Percentiles rank a stretch among this genome's conserved stretches.
phyloP scores from a whole-genome alignment of 2,113 vertebrate genomes.

The Corythornis madagascariensis region DNA sequence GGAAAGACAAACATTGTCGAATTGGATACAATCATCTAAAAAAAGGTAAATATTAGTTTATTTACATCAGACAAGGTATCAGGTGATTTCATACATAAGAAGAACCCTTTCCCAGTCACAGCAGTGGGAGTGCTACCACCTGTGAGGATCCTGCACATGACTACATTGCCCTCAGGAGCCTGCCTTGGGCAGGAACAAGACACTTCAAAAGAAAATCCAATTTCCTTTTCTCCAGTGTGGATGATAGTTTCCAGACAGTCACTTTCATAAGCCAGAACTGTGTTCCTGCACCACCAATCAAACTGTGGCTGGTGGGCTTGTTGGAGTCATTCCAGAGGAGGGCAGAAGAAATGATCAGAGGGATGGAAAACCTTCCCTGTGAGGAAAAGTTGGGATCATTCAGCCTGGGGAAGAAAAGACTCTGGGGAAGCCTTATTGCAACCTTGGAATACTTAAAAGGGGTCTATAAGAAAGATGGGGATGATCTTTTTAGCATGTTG shows the following conservation, averaged over 20 bases:
- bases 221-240: background rate
- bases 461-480: background rate
- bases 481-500: background rate
- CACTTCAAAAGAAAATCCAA: background rate
- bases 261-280: background rate
- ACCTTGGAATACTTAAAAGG: background rate
- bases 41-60: slow-evolving; percentile 8
- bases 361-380: background rate
- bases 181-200: background rate
- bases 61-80: background rate
- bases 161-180: background rate
- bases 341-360: background rate
- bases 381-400: background rate
- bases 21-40: background rate
- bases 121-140: background rate
- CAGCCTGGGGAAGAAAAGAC: background rate
- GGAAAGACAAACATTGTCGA: slow-evolving; percentile 27
- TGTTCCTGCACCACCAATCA: background rate
- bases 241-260: background rate
- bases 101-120: background rate
- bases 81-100: background rate
- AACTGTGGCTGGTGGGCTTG: background rate
- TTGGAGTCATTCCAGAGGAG: background rate
- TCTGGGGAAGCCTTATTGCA: background rate
- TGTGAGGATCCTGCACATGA: background rate